phyloP scores from a whole-genome alignment of 2,113 vertebrate species.

The Lycaon pictus region DNA sequence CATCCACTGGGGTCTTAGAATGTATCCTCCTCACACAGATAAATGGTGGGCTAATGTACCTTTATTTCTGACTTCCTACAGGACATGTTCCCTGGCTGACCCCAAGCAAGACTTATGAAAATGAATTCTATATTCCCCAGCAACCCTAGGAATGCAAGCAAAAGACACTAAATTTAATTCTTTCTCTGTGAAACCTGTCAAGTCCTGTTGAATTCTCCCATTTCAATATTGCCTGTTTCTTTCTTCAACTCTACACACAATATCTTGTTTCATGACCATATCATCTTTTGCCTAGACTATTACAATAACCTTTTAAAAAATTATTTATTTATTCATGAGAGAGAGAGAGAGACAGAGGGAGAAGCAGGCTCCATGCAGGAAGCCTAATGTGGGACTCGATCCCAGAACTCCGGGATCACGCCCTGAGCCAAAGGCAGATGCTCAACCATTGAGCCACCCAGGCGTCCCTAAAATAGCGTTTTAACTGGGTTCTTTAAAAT shows the following conservation, averaged over 20 bases:
- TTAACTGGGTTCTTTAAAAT: not conserved
- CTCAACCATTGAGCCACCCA: too few relatives aligned
- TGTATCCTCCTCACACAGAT: not conserved
- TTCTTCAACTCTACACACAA: conserved; percentile 1
- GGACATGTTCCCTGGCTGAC: not conserved
- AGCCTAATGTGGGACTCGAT: too few relatives aligned
- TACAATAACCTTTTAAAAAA: not conserved
- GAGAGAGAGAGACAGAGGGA: too few relatives aligned
- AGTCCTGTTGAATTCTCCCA: not conserved
- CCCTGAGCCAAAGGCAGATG: too few relatives aligned
- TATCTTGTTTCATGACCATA: not conserved
- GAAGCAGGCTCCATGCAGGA: too few relatives aligned
- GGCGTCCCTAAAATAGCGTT: not conserved
- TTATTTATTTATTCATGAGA: too few relatives aligned
- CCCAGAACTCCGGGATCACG: too few relatives aligned
- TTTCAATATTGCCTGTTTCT: conserved; percentile 19
- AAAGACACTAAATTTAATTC: not conserved
- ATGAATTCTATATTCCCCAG: not conserved
- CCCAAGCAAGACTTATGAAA: conserved; percentile 16
- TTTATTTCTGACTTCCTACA: conserved; percentile 41
- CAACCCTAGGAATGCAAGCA: not conserved
- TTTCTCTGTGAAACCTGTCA: not conserved
- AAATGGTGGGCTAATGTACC: not conserved
- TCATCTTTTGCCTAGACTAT: conserved; percentile 3
- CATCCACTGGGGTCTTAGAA: not conserved